Conservation (phyloP, 1,140 invertebrate genomes). For the Hycleus phaleratus region DNA sequence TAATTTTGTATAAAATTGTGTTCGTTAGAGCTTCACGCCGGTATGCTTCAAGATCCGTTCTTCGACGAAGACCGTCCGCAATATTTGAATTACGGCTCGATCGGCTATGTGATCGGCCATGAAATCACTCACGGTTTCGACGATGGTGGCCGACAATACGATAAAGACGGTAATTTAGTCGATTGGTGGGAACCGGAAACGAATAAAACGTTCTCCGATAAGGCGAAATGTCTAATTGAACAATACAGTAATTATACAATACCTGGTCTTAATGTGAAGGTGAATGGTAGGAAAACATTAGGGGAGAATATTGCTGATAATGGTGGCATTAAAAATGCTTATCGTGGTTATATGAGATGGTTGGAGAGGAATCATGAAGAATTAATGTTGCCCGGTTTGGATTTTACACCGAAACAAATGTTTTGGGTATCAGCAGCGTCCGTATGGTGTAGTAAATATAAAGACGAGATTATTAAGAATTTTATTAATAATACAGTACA, state of each 20-base stretch:
- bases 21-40: constrained; percentile 54
- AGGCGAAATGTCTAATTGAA: constrained; percentile 57
- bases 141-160: constrained; percentile 81
- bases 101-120: constrained; percentile 62
- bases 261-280: constrained; percentile 17
- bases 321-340: constrained; percentile 63
- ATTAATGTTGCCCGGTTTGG: constrained; percentile 41
- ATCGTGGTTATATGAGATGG: constrained; percentile 53
- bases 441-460: constrained; percentile 47
- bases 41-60: constrained; percentile 68
- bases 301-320: constrained; percentile 89
- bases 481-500: constrained; percentile 42
- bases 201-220: constrained; percentile 45
- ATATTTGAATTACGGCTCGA: constrained; percentile 87
- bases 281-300: constrained; percentile 70
- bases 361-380: constrained; percentile 37
- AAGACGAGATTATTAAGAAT: constrained; percentile 39
- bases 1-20: background rate
- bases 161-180: constrained; percentile 70
- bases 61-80: constrained; percentile 73
- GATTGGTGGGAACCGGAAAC: constrained; percentile 51
- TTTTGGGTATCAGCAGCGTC: constrained; percentile 53
- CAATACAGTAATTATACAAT: constrained; percentile 58
- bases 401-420: constrained; percentile 48
- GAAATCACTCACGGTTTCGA: constrained; percentile 64